Evolutionary conservation across 1,140 invertebrate species (phyloP).

Genomic region (Philaenus spumarius): DNA sequence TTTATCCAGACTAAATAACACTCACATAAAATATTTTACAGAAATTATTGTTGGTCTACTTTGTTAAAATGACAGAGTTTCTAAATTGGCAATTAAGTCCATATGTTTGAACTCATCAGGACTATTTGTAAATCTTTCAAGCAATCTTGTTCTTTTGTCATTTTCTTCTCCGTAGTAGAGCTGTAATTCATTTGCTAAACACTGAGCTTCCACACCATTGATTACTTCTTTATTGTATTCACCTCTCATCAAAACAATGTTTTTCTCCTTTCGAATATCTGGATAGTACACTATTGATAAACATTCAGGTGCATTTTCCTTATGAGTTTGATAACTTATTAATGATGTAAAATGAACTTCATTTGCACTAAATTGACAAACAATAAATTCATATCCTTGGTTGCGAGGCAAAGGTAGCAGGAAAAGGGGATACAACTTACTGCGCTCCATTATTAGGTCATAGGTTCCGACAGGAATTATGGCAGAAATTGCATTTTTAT

Average conservation of each 20-base stretch:
- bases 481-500: slow-evolving; percentile 67
- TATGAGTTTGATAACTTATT: slow-evolving; percentile 78
- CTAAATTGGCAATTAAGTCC: slow-evolving; percentile 73
- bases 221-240: slow-evolving; percentile 80
- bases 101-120: slow-evolving; percentile 76
- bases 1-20: too few relatives aligned
- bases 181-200: slow-evolving; percentile 77
- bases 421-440: slow-evolving; percentile 60
- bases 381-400: slow-evolving; percentile 83
- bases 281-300: slow-evolving; percentile 75
- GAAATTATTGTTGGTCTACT: too few relatives aligned
- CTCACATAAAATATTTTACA: too few relatives aligned
- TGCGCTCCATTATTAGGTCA: slow-evolving; percentile 48
- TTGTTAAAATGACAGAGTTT: slow-evolving; percentile 43
- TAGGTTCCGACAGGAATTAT: slow-evolving; percentile 55
- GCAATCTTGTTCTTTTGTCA: slow-evolving; percentile 51
- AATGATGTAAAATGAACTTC: slow-evolving; percentile 82
- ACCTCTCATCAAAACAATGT: slow-evolving; percentile 77
- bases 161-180: slow-evolving; percentile 71
- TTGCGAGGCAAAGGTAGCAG: slow-evolving; percentile 72
- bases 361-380: slow-evolving; percentile 66
- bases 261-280: slow-evolving; percentile 69
- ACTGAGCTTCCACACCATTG: slow-evolving; percentile 71
- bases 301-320: slow-evolving; percentile 89
- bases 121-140: slow-evolving; percentile 61